Base-by-base conservation (phyloP, 2,113 vertebrate genomes). In the Oenanthe oenanthe region DNA sequence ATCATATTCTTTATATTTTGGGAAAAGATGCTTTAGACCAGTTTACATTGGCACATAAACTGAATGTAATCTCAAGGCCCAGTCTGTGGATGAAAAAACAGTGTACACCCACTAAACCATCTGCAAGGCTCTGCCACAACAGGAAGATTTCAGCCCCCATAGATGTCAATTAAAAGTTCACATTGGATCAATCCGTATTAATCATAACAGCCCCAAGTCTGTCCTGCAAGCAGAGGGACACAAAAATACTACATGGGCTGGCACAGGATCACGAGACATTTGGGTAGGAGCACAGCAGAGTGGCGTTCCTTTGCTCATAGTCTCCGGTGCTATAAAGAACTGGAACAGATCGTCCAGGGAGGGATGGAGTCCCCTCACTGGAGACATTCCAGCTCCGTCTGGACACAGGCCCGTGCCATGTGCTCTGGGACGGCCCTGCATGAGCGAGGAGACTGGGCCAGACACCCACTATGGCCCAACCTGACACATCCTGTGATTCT, bases 251-350 rank as follows among this genome's bases (percentile, higher is more conserved):
- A 18, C 24, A 34, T 1, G 1, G 34, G 32, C 18, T 0, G 6
- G 32, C 57, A 42, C 4, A 25, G 13, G 38, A 24, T 0, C 20
- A 40, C 0, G 5, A 45, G 4, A 13, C 25, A 7, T 9, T 4
- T 7, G 8, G 14, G 17, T 0, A 12, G 17, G 12, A 47, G 13
- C 31, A 19, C 14, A 32, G 28, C 15, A 38, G 38, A 19, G 0
- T 0, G 6, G 28, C 10, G 5, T 19, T 43, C 40, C 29, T 17
- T 22, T 5, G 38, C 28, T 6, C 17, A 12, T 0, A 36, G 21
- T 12, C 16, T 10, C 5, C 17, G 1, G 7, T 15, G 53, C 56
- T n/a, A 2, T 3, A 11, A 19, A 40, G 68, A 74, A 58, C 22
- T 8, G 45, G 45, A 81, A 67, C 54, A 75, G 47, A 21, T 6